Evolutionary conservation across 2,888 invertebrate species (phyloP), one percentile per base, ranked within the genome.

Genomic region (Lathronympha strigana): DNA sequence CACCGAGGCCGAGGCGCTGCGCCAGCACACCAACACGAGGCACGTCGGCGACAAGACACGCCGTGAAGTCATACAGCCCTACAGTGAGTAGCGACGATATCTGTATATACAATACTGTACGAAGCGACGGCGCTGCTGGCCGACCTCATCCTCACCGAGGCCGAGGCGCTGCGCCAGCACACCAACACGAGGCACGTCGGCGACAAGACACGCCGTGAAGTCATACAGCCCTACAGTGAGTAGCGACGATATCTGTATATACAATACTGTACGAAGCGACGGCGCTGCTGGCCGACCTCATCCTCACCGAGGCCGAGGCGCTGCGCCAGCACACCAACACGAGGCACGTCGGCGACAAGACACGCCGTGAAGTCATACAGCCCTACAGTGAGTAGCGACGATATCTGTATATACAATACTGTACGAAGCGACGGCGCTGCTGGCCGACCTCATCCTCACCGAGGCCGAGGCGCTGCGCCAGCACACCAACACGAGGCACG

Each of bases 141-240:
- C 1, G 83, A 81, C 71, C 72, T 76, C 9, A 23, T 82, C 38
- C 83, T 88, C 63, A 40, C 74, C 1, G 84, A 80, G 23, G 78
- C 78, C 25, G 71, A 68, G 58, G 76, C 71, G 25, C 79, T 78
- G 61, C 72, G 49, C 25, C 69, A 23, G 33, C 58, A 64, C 53
- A 28, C 73, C 17, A 73, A 66, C 68, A 69, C 76, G 5, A 69
- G 66, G 8, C 78, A 72, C 58, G 93, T 94, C 64, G 97, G 95
- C 76, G 94, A 95, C 73, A 87, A 93, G 0, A 94, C 95, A 77
- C 87, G 96, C 57, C 86, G 92, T 19, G 94, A 94, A 70, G 84
- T 95, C 49, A 95, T 96, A 69, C 93, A 93, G 53, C 94, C 95
- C 0, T 89, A 95, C 72, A 87, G 96, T 95, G 75, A 86, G 93